Evolutionary conservation across 2,113 vertebrate genomes (phyloP), one percentile per base, ranked within the genome.

Genomic region (Scartelaos histophorus): DNA sequence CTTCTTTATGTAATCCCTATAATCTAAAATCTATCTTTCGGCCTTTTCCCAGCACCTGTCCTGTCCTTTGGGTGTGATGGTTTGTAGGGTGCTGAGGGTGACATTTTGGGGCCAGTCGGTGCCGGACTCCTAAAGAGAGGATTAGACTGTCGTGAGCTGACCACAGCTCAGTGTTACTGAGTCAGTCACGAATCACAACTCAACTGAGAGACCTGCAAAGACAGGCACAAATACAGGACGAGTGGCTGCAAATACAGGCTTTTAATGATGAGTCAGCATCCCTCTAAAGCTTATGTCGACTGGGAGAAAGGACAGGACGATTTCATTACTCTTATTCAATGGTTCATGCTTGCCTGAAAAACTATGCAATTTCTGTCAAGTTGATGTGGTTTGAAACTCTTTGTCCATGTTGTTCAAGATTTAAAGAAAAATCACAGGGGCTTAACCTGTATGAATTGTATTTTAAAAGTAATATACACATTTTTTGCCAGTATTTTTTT

Each of bases 31-130:
- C 49, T 21, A 22, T 43, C 68, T 53, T 66, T 35, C 3, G 24
- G 58, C 56, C n/a, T 15, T 61, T 61, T 38, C 17, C 16, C 34
- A 62, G 58, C 17, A n/a, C 17, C 3, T 49, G 22, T 60, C 19
- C 57, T 25, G 10, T 58, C 19, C 24, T 61, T 68, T 61, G 25
- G 47, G 60, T 64, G 45, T 74, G 79, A 57, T 70, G 67, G 75
- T 80, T 7, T 73, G 68, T 71, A 69, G 43, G 56, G 53, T 35
- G 73, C 66, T 57, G 57, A 71, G 67, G 29, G 58, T 83, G 84
- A 74, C 67, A 84, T 84, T 86, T 87, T 64, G 78, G 75, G 66
- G 67, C 43, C 58, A 66, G 85, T 85, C 72, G 73, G 60, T 29
- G 69, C 56, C 15, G 49, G 69, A 69, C 38, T 73, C 72, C 71